Evolutionary conservation across 2,888 invertebrate species (phyloP).

Genomic region (Amblyjoppa proteus): DNA sequence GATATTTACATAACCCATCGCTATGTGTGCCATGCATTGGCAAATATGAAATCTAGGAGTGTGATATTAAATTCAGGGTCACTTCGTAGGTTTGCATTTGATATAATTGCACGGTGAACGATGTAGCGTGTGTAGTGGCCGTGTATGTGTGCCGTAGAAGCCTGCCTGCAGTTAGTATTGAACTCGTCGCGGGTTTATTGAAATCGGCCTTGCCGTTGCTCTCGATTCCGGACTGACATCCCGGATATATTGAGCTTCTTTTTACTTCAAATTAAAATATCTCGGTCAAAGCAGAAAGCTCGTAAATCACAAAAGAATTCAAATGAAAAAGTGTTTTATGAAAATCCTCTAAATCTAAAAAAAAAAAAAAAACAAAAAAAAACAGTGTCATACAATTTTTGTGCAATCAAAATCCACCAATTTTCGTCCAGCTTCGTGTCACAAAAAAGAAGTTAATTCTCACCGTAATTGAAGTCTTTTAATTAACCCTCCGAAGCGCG

Average conservation of each 20-base stretch:
- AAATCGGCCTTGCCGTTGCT: slow-evolving; percentile 41
- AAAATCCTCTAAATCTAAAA: neutral
- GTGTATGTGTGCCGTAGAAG: slow-evolving; percentile 11
- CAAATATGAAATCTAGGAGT: slow-evolving; percentile 51
- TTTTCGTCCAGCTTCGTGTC: no score
- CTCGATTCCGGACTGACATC: slow-evolving; percentile 19
- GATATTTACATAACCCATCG: slow-evolving; percentile 31
- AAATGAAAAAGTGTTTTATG: neutral
- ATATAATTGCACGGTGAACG: slow-evolving; percentile 58
- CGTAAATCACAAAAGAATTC: neutral
- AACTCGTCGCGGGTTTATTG: slow-evolving; percentile 51
- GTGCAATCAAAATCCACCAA: no score
- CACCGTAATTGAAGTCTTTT: no score
- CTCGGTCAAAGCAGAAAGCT: neutral
- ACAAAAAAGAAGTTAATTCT: no score
- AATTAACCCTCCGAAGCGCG: no score
- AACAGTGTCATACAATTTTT: no score
- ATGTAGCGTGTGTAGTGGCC: neutral
- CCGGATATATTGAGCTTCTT: slow-evolving; percentile 1
- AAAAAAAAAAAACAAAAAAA: no score
- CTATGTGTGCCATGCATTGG: slow-evolving; percentile 16
- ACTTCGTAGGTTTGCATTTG: slow-evolving; percentile 59
- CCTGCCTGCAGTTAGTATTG: slow-evolving; percentile 21
- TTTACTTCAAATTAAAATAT: neutral
- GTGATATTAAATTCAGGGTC: slow-evolving; percentile 66